These are phyloP conservation scores for Progne subis DNA, from an alignment of 2,113 vertebrate genomes.

Conservation along the genomic window DNA sequence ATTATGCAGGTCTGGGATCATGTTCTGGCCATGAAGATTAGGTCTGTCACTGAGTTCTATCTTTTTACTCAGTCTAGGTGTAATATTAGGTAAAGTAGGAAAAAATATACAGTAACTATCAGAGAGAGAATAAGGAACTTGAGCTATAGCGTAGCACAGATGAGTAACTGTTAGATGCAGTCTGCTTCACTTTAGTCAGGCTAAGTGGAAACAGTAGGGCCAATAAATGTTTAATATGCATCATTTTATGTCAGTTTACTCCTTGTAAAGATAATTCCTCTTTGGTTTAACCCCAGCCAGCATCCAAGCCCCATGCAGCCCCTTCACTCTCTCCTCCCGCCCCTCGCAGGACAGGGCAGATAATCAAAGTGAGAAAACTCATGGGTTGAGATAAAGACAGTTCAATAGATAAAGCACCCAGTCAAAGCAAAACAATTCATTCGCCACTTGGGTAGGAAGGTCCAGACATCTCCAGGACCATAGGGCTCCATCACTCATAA, in stretches of 20 bases:
- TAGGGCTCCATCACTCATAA: fast-evolving
- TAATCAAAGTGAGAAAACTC: background rate
- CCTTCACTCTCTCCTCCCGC: background rate
- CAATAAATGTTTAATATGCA: background rate
- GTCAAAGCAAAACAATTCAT: background rate
- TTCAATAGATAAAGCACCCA: background rate
- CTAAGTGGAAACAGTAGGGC: background rate
- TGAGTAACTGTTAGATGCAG: background rate
- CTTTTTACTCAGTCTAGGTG: background rate
- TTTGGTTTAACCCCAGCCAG: background rate
- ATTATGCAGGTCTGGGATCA: background rate
- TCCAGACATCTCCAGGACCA: background rate
- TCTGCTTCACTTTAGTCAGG: background rate
- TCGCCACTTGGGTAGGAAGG: background rate
- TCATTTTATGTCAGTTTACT: background rate
- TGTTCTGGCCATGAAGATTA: background rate
- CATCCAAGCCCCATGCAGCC: background rate
- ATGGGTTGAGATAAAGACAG: background rate
- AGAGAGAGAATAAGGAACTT: background rate
- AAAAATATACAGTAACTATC: background rate
- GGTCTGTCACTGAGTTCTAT: background rate
- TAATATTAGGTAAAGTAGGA: background rate
- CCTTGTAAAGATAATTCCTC: background rate
- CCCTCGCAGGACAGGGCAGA: background rate
- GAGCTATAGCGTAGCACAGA: background rate